phyloP scores from a whole-genome alignment of 2,113 vertebrate genomes.

The Carlito syrichta region DNA sequence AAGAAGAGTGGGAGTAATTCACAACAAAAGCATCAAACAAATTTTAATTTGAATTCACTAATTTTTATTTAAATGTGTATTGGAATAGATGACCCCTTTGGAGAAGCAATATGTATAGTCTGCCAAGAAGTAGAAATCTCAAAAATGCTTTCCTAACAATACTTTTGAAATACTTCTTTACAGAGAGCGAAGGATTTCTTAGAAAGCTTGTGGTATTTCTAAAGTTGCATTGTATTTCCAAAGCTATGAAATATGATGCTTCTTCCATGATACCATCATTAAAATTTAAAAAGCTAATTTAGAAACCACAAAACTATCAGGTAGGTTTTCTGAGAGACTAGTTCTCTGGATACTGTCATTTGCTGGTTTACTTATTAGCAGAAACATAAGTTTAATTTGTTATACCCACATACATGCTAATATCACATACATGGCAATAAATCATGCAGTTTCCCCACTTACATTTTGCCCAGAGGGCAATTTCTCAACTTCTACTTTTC shows the following conservation, averaged over 20 bases:
- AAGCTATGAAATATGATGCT: constrained; percentile 61
- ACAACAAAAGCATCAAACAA: constrained; percentile 32
- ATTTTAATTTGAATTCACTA: constrained; percentile 20
- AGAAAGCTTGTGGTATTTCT: constrained; percentile 56
- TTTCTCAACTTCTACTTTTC: constrained; percentile 54
- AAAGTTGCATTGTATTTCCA: constrained; percentile 43
- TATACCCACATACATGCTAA: constrained; percentile 52
- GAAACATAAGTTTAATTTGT: constrained; percentile 55
- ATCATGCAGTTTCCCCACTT: constrained; percentile 44
- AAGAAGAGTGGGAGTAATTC: constrained; percentile 35
- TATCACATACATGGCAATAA: constrained; percentile 18
- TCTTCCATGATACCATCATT: constrained; percentile 34
- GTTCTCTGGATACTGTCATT: constrained; percentile 46
- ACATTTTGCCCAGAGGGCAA: constrained; percentile 49
- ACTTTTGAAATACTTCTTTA: constrained; percentile 62
- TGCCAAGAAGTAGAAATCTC: background rate
- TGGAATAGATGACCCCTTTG: background rate
- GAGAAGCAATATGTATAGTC: background rate
- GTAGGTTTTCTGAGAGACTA: constrained; percentile 44
- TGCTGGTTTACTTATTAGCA: constrained; percentile 52
- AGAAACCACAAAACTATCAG: constrained; percentile 49
- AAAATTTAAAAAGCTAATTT: constrained; percentile 60
- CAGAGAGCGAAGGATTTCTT: constrained; percentile 46
- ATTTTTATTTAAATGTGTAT: constrained; percentile 37
- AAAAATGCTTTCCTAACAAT: constrained; percentile 54